Evolutionary conservation across 2,797 vertebrate genomes (phyloP).

Genomic region (Hozukius guyotensis): DNA sequence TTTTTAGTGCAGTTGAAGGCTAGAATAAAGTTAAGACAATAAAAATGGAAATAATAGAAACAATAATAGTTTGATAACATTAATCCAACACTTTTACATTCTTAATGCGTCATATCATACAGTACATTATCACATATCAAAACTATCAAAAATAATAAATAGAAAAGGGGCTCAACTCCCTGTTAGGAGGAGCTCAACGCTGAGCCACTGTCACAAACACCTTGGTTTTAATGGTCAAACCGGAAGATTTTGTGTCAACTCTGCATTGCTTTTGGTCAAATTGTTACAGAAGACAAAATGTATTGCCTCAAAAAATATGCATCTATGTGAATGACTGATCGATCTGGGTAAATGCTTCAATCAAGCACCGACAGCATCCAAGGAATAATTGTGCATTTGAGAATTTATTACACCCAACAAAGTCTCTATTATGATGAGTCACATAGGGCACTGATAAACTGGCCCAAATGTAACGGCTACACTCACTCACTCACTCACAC

Average conservation of each 20-base stretch:
- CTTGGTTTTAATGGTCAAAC: background rate
- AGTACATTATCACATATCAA: background rate
- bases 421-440: conserved; percentile 1
- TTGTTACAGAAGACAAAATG: background rate
- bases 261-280: background rate
- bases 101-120: background rate
- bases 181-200: background rate
- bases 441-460: background rate
- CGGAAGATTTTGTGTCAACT: background rate
- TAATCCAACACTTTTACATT: background rate
- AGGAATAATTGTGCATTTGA: background rate
- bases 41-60: background rate
- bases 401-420: background rate
- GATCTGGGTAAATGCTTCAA: background rate
- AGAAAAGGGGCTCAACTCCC: background rate
- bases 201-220: background rate
- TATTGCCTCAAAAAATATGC: background rate
- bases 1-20: background rate
- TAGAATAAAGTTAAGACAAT: background rate
- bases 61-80: background rate
- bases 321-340: background rate
- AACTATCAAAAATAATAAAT: background rate
- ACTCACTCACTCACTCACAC: background rate
- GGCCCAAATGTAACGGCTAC: background rate
- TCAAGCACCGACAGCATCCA: background rate